Evolutionary conservation across 1,140 invertebrate species (phyloP).

Genomic region (Heterodera schachtii): DNA sequence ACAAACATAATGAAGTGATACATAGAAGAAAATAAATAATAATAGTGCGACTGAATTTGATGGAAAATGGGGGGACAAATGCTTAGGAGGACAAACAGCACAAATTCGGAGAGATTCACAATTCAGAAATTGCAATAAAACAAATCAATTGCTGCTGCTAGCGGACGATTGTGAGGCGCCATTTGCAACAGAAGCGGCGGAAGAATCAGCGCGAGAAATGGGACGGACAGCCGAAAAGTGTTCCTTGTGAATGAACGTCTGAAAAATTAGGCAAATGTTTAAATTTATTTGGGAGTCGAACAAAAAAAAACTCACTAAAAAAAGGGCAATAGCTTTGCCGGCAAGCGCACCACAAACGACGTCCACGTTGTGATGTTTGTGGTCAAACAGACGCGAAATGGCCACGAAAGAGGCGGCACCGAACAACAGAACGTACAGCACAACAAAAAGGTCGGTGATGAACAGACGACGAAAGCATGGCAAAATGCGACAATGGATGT

Average conservation of each 20-base stretch:
- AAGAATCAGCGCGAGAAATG: too few relatives aligned
- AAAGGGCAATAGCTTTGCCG: conserved; percentile 15
- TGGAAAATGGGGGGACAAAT: too few relatives aligned
- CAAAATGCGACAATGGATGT: conserved; percentile 17
- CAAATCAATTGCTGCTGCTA: too few relatives aligned
- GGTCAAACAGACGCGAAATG: conserved; percentile 11
- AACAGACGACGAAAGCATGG: neutral
- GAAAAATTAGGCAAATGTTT: neutral
- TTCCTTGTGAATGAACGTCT: neutral
- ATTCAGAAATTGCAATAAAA: too few relatives aligned
- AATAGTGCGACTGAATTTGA: too few relatives aligned
- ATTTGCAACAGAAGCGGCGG: too few relatives aligned
- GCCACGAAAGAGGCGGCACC: conserved; percentile 12
- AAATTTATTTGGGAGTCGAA: neutral
- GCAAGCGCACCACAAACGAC: conserved; percentile 16
- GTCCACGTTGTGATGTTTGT: conserved; percentile 25
- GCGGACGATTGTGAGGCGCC: too few relatives aligned
- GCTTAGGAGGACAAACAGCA: too few relatives aligned
- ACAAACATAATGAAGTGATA: too few relatives aligned
- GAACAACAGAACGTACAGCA: conserved; percentile 8
- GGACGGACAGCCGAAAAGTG: neutral
- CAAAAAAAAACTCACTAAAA: neutral
- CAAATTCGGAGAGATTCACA: too few relatives aligned
- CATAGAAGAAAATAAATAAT: too few relatives aligned
- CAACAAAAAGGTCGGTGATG: neutral